A percentile compares a stretch with the other conserved stretches of the same genome.
phyloP scores from a whole-genome alignment of 2,888 invertebrate species.

The Diogma glabrata region DNA sequence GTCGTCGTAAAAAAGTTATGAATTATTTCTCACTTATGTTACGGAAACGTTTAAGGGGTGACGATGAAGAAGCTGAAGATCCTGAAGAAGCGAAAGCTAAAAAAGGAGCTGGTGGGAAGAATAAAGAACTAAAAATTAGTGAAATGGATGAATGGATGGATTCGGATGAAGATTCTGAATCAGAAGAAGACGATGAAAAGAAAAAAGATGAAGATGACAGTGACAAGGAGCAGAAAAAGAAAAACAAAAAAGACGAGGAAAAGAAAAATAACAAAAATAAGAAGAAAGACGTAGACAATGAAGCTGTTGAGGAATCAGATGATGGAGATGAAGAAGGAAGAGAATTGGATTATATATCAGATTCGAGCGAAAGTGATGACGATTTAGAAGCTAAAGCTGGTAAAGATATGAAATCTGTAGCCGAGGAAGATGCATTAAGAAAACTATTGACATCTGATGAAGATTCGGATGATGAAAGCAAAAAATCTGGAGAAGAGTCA shows the following conservation, averaged over 20 bases:
- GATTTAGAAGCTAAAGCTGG: slow-evolving; percentile 65
- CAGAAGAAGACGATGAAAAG: slow-evolving; percentile 54
- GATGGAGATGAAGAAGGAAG: slow-evolving; percentile 94
- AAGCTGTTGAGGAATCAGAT: slow-evolving; percentile 92
- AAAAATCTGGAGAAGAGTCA: slow-evolving; percentile 61
- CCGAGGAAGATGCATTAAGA: slow-evolving; percentile 78
- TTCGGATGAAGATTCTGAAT: slow-evolving; percentile 68
- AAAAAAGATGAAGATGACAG: slow-evolving; percentile 50
- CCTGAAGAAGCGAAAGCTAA: slow-evolving; percentile 50
- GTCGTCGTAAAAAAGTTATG: slow-evolving; percentile 86
- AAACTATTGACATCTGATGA: slow-evolving; percentile 81
- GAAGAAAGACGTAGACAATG: slow-evolving; percentile 72
- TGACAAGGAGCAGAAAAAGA: slow-evolving; percentile 47
- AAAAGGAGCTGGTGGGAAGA: slow-evolving; percentile 36
- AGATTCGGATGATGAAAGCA: slow-evolving; percentile 73
- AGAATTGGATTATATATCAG: slow-evolving; percentile 90
- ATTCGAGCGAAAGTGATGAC: slow-evolving; percentile 62
- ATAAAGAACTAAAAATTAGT: slow-evolving; percentile 67
- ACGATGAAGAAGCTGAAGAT: slow-evolving; percentile 51
- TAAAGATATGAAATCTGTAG: slow-evolving; percentile 78
- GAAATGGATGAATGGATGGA: slow-evolving; percentile 94
- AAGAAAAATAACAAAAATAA: slow-evolving; percentile 56
- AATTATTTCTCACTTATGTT: slow-evolving; percentile 95
- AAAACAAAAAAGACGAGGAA: slow-evolving; percentile 43
- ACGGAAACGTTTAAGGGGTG: slow-evolving; percentile 70